phyloP scores from a whole-genome alignment of 2,113 vertebrate genomes.

The Mungos mungo region DNA sequence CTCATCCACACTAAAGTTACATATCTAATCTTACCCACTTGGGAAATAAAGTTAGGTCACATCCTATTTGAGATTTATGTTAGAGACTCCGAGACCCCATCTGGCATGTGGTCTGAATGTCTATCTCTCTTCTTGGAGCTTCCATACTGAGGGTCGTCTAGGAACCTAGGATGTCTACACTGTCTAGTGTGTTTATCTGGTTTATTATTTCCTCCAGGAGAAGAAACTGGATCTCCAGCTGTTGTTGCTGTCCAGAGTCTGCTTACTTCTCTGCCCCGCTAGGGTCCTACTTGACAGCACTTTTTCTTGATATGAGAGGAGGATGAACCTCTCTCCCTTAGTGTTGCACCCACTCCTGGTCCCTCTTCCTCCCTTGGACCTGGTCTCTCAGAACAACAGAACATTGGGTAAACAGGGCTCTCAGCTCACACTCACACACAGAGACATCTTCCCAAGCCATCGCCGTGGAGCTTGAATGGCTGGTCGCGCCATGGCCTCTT shows the following conservation, averaged over 20 bases:
- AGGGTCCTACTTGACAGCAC: not conserved
- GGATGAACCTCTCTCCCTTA: not conserved
- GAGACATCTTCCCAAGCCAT: not conserved
- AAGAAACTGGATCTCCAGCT: not conserved
- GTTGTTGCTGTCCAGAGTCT: not conserved
- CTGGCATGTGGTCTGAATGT: not conserved
- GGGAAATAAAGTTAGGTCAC: not conserved
- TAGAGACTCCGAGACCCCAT: not conserved
- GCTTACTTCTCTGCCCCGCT: not conserved
- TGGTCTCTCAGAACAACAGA: not conserved
- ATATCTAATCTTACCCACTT: not conserved
- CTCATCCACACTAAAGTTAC: not conserved
- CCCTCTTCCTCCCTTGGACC: not conserved
- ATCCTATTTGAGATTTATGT: not conserved
- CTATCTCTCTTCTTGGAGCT: not conserved
- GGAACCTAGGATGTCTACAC: not conserved
- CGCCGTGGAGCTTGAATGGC: not conserved
- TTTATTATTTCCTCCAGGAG: not conserved
- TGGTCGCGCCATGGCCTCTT: not conserved
- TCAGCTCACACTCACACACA: not conserved
- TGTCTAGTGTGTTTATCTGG: too few relatives aligned
- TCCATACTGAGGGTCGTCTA: not conserved
- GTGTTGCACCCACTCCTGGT: not conserved
- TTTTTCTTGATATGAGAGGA: not conserved
- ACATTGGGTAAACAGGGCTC: not conserved